phyloP scores from a whole-genome alignment of 2,888 invertebrate species.

The Prosopocoilus inquinatus region DNA sequence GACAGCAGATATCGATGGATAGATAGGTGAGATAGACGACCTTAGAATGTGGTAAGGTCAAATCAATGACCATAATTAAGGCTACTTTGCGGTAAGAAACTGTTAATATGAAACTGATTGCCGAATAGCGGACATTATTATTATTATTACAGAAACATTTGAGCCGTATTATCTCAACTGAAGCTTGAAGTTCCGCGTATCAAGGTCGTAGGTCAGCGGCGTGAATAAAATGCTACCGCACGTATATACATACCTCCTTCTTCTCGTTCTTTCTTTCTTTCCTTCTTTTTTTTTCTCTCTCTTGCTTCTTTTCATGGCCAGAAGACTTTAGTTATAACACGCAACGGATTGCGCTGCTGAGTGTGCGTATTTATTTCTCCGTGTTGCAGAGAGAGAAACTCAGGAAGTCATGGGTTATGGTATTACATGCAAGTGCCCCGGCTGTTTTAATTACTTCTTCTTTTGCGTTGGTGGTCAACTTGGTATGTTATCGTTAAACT shows the following conservation, averaged over 20 bases:
- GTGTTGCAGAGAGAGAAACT: too few relatives aligned
- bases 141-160: conserved; percentile 26
- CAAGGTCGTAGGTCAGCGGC: conserved; percentile 38
- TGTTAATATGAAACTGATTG: conserved; percentile 19
- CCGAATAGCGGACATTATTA: conserved; percentile 20
- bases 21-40: conserved; percentile 17
- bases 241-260: conserved; percentile 12
- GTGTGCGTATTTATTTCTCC: too few relatives aligned
- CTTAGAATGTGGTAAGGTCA: conserved; percentile 17
- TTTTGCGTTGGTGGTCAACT: too few relatives aligned
- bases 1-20: too few relatives aligned
- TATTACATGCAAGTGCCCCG: too few relatives aligned
- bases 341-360: neutral
- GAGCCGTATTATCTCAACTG: conserved; percentile 26
- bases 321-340: neutral
- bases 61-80: conserved; percentile 22
- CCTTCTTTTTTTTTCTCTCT: conserved; percentile 6
- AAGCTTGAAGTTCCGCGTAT: conserved; percentile 38
- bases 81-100: conserved; percentile 20
- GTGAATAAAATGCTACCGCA: conserved; percentile 25
- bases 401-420: too few relatives aligned
- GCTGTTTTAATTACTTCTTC: too few relatives aligned
- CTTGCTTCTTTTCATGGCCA: conserved; percentile 3
- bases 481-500: too few relatives aligned
- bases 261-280: conserved; percentile 3